Percentiles rank a stretch among this genome's conserved stretches.
phyloP scores from a whole-genome alignment of 2,888 invertebrate genomes.

The Miltochrista miniata region DNA sequence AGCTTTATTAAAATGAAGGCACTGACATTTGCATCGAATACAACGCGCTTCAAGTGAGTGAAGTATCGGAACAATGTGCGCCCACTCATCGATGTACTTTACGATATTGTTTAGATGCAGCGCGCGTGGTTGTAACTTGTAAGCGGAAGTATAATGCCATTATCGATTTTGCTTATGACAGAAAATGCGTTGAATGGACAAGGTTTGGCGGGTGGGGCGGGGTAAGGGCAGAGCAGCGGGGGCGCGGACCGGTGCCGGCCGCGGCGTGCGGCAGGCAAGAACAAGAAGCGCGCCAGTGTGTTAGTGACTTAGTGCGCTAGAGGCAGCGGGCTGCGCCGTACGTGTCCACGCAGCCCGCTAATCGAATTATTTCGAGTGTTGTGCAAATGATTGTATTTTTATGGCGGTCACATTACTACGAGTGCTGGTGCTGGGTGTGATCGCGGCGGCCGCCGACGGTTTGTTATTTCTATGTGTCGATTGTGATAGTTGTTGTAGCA shows the following conservation, averaged over 20 bases:
- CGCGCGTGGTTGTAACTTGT: constrained; percentile 74
- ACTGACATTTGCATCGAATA: constrained; percentile 16
- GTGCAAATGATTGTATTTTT: constrained; percentile 89
- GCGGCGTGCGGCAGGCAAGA: constrained; percentile 35
- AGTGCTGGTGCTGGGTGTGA: constrained; percentile 84
- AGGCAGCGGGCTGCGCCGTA: constrained; percentile 72
- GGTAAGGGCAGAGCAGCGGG: constrained; percentile 28
- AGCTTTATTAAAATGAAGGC: neutral
- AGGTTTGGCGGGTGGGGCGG: constrained; percentile 44
- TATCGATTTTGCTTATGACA: constrained; percentile 83
- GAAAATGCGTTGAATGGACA: constrained; percentile 81
- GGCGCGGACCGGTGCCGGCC: constrained; percentile 38
- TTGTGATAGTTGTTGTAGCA: constrained; percentile 44
- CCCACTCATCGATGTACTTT: constrained; percentile 41
- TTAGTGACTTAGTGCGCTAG: constrained; percentile 73
- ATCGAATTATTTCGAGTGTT: constrained; percentile 70
- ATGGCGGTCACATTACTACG: constrained; percentile 91
- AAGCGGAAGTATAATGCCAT: constrained; percentile 82
- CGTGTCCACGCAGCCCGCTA: constrained; percentile 77
- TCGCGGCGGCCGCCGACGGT: constrained; percentile 78
- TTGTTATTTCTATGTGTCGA: constrained; percentile 52
- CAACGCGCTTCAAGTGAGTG: constrained; percentile 18
- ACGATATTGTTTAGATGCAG: constrained; percentile 73
- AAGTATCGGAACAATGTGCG: constrained; percentile 7
- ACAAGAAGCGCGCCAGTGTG: constrained; percentile 26